phyloP scores from a whole-genome alignment of 2,113 vertebrate species.

The Capricornis sumatraensis region DNA sequence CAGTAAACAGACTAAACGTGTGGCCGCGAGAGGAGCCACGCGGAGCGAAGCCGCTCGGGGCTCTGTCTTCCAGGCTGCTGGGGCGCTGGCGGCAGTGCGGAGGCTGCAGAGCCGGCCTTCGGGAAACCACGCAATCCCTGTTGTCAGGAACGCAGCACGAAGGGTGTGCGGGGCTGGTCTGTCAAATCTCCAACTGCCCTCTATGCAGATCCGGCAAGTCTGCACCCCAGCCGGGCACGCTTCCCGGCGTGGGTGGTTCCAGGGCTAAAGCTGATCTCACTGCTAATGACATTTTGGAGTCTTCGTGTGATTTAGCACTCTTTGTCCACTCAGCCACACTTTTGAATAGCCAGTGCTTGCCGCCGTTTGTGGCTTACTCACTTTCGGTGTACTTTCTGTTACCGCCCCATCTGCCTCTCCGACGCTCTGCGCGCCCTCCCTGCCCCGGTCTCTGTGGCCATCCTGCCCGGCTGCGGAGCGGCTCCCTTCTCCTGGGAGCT shows the following conservation, averaged over 20 bases:
- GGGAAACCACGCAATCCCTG: accelerated
- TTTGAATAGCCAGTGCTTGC: background rate
- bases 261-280: too few species aligned
- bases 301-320: background rate
- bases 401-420: accelerated
- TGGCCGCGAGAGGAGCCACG: accelerated
- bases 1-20: accelerated
- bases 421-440: background rate
- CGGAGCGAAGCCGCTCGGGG: accelerated
- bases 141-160: accelerated
- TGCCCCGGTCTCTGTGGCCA: background rate
- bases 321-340: background rate
- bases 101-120: background rate
- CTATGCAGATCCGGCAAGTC: accelerated
- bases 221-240: accelerated
- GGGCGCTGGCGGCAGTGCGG: accelerated
- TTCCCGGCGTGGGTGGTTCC: background rate
- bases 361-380: accelerated
- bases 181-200: too few species aligned
- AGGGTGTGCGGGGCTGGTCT: background rate
- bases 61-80: background rate
- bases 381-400: background rate
- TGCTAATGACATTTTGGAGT: too few species aligned
- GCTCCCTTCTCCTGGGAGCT: accelerated
- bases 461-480: background rate